Evolutionary conservation across 2,797 vertebrate species (phyloP).

Genomic region (Cyclopterus lumpus): DNA sequence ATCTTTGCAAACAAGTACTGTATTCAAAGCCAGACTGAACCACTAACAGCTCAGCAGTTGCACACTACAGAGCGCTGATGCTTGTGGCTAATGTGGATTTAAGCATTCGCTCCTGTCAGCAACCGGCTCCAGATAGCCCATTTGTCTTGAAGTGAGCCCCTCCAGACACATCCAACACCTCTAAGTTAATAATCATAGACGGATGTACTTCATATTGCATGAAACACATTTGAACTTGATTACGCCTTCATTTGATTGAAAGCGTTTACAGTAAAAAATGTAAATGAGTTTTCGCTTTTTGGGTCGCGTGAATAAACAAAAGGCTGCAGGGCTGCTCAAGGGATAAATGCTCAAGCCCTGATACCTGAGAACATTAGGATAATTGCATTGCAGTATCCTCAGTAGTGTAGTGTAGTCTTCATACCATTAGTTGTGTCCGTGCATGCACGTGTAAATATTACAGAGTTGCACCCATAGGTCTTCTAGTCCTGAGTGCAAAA

Average conservation of each 20-base stretch:
- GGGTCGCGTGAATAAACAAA: constrained; percentile 51
- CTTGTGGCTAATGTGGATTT: constrained; percentile 71
- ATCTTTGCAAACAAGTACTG: constrained; percentile 44
- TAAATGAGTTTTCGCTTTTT: constrained; percentile 48
- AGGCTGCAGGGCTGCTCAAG: constrained; percentile 38
- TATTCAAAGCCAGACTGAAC: constrained; percentile 47
- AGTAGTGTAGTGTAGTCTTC: constrained; percentile 27
- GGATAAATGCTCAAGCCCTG: constrained; percentile 56
- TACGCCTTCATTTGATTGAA: constrained; percentile 55
- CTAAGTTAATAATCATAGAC: constrained; percentile 71
- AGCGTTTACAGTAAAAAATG: constrained; percentile 48
- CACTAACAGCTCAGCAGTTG: constrained; percentile 62
- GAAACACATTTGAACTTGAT: constrained; percentile 63
- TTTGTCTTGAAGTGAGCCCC: constrained; percentile 69
- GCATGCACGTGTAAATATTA: constrained; percentile 38
- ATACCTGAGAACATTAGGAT: constrained; percentile 40
- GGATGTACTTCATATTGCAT: constrained; percentile 68
- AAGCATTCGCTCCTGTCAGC: constrained; percentile 65
- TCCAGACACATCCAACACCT: constrained; percentile 56
- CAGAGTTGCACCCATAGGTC: constrained; percentile 50
- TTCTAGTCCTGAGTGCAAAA: constrained; percentile 56
- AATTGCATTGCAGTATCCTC: constrained; percentile 47
- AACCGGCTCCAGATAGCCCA: constrained; percentile 53
- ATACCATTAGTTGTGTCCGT: constrained; percentile 38
- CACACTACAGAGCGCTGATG: constrained; percentile 46